phyloP scores from a whole-genome alignment of 2,888 invertebrate species.

The Pristionchus mayeri region DNA sequence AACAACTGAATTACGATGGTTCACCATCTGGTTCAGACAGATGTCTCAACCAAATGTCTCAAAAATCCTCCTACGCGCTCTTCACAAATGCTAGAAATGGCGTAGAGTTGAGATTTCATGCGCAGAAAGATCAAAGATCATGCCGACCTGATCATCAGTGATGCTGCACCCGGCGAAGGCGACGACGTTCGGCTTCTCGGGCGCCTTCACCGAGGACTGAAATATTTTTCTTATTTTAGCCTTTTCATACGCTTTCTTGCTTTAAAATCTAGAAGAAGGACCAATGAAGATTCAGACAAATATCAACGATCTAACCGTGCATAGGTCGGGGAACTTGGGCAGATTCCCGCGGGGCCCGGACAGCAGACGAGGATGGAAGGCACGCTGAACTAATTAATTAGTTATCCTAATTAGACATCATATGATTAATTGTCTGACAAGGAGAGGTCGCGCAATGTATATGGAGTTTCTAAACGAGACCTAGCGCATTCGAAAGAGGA shows the following conservation, averaged over 20 bases:
- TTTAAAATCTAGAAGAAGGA: too few relatives aligned
- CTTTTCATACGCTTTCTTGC: not conserved
- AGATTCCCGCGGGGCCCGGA: not conserved
- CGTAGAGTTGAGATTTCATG: too few relatives aligned
- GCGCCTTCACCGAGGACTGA: not conserved
- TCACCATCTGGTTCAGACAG: too few relatives aligned
- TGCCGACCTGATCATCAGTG: conserved; percentile 44
- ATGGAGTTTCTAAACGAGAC: too few relatives aligned
- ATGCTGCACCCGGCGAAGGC: conserved; percentile 37
- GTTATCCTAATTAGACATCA: not conserved
- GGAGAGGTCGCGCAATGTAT: too few relatives aligned
- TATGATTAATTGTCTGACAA: not conserved
- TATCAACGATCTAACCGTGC: conserved; percentile 21
- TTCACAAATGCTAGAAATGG: too few relatives aligned
- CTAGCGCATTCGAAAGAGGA: too few relatives aligned
- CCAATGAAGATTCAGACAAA: not conserved
- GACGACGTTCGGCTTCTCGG: conserved; percentile 2
- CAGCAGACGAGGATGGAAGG: conserved; percentile 24
- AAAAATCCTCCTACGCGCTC: too few relatives aligned
- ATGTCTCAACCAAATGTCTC: too few relatives aligned
- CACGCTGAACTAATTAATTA: not conserved
- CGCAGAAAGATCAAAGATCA: not conserved
- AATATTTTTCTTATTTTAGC: too few relatives aligned
- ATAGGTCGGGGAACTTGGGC: conserved; percentile 46
- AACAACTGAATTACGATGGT: too few relatives aligned